A percentile compares a stretch with the other conserved stretches of the same genome.
phyloP scores from a whole-genome alignment of 2,797 vertebrate species.

The Spinibarbus caldwelli region DNA sequence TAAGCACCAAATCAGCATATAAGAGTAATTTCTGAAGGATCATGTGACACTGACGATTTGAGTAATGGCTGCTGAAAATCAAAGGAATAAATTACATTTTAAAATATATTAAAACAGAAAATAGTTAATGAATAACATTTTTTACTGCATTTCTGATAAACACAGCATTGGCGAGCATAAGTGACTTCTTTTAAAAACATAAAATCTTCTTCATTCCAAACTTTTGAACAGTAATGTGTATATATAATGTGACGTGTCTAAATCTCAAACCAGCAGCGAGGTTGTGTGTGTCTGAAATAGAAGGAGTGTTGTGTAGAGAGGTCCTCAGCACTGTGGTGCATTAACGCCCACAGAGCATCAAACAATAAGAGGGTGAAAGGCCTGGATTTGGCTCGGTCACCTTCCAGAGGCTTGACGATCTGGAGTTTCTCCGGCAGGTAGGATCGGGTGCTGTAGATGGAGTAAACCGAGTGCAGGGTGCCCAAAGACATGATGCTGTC shows the following conservation, averaged over 20 bases:
- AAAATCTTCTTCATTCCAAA: not conserved
- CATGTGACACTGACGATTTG: too few relatives aligned
- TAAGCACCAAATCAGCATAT: too few relatives aligned
- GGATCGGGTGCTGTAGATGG: conserved; percentile 91
- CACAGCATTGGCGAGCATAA: not conserved
- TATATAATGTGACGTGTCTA: conserved; percentile 61
- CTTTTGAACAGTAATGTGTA: not conserved
- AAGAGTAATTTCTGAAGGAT: too few relatives aligned
- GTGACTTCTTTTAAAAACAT: not conserved
- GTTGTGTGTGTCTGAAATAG: conserved; percentile 90
- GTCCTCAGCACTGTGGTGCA: conserved; percentile 81
- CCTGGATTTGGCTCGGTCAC: conserved; percentile 82
- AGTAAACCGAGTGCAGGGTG: conserved; percentile 90
- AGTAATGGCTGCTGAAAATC: too few relatives aligned
- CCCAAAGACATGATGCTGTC: conserved; percentile 96
- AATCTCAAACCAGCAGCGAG: conserved; percentile 92
- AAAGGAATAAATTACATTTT: too few relatives aligned
- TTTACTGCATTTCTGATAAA: not conserved
- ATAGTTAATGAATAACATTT: too few relatives aligned
- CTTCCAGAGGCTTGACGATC: conserved; percentile 99
- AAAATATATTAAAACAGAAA: too few relatives aligned
- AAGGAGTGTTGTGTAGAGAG: conserved; percentile 88
- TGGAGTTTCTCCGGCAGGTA: conserved; percentile 99
- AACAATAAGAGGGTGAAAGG: conserved; percentile 82
- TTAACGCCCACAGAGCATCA: conserved; percentile 84